A percentile compares a stretch with the other conserved stretches of the same genome.
These are phyloP conservation scores for Odontocolon sp. DNA, from an alignment of 2,888 invertebrate species.

Conservation along the genomic window DNA sequence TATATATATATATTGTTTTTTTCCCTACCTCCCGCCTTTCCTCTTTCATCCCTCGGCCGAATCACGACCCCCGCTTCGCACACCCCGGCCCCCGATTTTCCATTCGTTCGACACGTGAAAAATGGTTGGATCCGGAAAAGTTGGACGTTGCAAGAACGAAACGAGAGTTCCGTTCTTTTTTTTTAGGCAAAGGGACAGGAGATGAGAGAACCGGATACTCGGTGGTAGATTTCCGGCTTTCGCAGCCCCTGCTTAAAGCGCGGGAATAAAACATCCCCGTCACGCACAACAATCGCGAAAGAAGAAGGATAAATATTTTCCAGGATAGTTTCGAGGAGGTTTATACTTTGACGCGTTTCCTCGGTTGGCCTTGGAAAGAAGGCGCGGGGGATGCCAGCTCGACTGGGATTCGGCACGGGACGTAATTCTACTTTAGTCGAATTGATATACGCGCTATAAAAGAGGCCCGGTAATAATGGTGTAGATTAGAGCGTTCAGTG, in stretches of 20 bases:
- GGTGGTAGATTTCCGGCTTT: neutral
- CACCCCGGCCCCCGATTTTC: neutral
- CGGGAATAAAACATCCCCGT: conserved; percentile 7
- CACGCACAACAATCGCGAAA: conserved; percentile 14
- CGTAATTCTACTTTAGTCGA: conserved; percentile 63
- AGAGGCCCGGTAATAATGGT: conserved; percentile 71
- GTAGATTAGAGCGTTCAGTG: conserved; percentile 73
- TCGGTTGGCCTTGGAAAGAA: neutral
- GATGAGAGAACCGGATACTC: neutral
- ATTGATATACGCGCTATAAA: conserved; percentile 75
- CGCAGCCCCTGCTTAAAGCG: neutral
- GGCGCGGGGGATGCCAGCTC: too few species aligned
- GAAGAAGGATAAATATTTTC: conserved; percentile 29
- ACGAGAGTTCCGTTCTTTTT: neutral
- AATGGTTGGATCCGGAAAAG: neutral
- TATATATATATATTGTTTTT: neutral
- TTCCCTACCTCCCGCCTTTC: neutral
- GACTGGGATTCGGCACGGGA: conserved; percentile 66
- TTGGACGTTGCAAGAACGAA: neutral
- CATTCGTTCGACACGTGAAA: neutral
- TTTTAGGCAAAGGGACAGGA: neutral
- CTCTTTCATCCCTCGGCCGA: neutral
- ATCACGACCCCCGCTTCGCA: neutral
- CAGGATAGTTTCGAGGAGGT: conserved; percentile 1
- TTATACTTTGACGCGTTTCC: conserved; percentile 14